Conservation (phyloP, 2,888 invertebrate genomes). For the Drosophila diplacantha region DNA sequence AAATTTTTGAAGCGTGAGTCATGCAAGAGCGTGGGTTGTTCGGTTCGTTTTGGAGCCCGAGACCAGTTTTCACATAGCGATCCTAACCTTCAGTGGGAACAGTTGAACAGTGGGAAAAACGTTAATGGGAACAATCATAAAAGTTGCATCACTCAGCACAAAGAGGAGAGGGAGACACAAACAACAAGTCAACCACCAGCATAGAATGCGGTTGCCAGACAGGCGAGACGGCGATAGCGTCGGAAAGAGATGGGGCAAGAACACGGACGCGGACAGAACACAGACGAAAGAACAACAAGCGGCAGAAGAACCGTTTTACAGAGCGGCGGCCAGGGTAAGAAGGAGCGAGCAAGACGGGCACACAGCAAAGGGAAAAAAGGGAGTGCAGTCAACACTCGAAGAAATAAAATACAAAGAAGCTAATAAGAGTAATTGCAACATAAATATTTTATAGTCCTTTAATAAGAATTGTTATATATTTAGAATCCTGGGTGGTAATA, state of each 20-base stretch:
- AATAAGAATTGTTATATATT: no score
- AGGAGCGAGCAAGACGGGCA: conserved; percentile 10
- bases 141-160: conserved; percentile 69
- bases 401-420: conserved; percentile 1
- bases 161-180: conserved; percentile 48
- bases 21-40: conserved; percentile 53
- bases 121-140: conserved; percentile 44
- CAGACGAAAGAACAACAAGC: conserved; percentile 37
- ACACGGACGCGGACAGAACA: conserved; percentile 28
- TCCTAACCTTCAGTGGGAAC: conserved; percentile 27
- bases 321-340: conserved; percentile 20
- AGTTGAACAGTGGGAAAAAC: conserved; percentile 1
- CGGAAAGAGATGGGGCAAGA: conserved; percentile 29
- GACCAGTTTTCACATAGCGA: conserved; percentile 23
- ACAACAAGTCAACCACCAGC: conserved; percentile 75
- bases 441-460: background rate
- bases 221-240: conserved; percentile 37
- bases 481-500: no score
- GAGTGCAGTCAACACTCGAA: conserved; percentile 19
- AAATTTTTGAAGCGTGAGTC: conserved; percentile 64
- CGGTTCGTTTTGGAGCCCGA: conserved; percentile 11
- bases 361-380: conserved; percentile 36
- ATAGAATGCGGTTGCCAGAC: conserved; percentile 70
- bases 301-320: conserved; percentile 51
- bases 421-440: background rate